A percentile compares a stretch with the other conserved stretches of the same genome.
Evolutionary conservation across 2,797 vertebrate genomes (phyloP).

Genomic region (Glyptemys insculpta): DNA sequence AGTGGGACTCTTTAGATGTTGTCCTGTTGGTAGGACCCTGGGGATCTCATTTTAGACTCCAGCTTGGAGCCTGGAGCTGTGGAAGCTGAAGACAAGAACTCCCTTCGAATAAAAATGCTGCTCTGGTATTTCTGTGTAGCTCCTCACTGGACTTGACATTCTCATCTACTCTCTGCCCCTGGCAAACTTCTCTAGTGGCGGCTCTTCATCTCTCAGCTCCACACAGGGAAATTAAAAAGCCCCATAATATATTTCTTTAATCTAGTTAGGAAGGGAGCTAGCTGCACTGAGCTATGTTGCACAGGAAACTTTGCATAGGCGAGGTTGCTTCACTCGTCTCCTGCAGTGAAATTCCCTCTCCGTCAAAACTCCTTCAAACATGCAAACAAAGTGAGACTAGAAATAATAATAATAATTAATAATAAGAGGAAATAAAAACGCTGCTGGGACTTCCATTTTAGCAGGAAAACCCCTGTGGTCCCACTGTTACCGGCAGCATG

Average conservation of each 20-base stretch:
- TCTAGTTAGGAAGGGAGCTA: slow-evolving; percentile 24
- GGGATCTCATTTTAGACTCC: slow-evolving; percentile 62
- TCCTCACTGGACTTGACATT: slow-evolving; percentile 74
- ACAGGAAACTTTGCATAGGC: rapidly evolving
- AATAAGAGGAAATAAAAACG: slow-evolving; percentile 15
- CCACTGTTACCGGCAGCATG: slow-evolving; percentile 26
- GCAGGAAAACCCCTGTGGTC: slow-evolving; percentile 34
- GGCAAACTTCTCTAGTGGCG: slow-evolving; percentile 59
- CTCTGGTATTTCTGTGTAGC: slow-evolving; percentile 51
- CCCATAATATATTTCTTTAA: slow-evolving; percentile 66
- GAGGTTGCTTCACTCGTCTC: background rate
- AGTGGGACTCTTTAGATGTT: slow-evolving; percentile 46
- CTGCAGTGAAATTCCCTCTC: background rate
- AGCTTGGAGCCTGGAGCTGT: background rate
- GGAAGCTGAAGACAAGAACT: slow-evolving; percentile 37
- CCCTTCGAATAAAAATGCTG: slow-evolving; percentile 33
- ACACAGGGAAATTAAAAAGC: slow-evolving; percentile 71
- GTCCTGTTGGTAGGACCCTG: slow-evolving; percentile 50
- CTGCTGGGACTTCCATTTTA: background rate
- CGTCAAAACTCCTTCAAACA: slow-evolving; percentile 17
- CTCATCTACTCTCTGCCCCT: slow-evolving; percentile 68
- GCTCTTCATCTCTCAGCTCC: slow-evolving; percentile 66
- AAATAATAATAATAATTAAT: no score
- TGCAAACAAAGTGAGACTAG: background rate
- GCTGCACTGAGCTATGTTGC: background rate